Evolutionary conservation across 2,888 invertebrate species (phyloP).

Genomic region (Onchidella celtica): DNA sequence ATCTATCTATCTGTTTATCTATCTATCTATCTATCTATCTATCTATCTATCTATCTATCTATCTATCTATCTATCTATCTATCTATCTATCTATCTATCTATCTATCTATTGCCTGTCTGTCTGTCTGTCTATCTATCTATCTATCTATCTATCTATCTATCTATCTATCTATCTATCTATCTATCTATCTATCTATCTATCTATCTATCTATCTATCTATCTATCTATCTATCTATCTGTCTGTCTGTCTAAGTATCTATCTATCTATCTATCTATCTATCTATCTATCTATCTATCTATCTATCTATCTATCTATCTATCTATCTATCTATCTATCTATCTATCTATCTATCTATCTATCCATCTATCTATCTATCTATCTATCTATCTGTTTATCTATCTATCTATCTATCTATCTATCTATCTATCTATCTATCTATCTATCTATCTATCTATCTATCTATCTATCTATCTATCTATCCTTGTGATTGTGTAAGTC

Average conservation of each 20-base stretch:
- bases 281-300: constrained; percentile 7
- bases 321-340: not conserved
- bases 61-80: not conserved
- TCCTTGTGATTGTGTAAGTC: too few species aligned
- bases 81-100: not conserved
- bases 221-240: not conserved
- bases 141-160: not conserved
- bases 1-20: too few species aligned
- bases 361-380: too few species aligned
- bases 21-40: not conserved
- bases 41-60: not conserved
- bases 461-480: not conserved
- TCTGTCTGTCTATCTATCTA: not conserved
- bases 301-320: constrained; percentile 2
- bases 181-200: not conserved
- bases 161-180: not conserved
- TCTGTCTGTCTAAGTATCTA: too few species aligned
- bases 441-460: not conserved
- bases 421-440: not conserved
- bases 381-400: too few species aligned
- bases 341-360: too few species aligned
- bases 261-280: constrained; percentile 1
- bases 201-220: not conserved
- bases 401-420: too few species aligned
- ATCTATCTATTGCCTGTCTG: not conserved